Conservation (phyloP, 2,113 vertebrate species). For the Tachysurus fulvidraco region DNA sequence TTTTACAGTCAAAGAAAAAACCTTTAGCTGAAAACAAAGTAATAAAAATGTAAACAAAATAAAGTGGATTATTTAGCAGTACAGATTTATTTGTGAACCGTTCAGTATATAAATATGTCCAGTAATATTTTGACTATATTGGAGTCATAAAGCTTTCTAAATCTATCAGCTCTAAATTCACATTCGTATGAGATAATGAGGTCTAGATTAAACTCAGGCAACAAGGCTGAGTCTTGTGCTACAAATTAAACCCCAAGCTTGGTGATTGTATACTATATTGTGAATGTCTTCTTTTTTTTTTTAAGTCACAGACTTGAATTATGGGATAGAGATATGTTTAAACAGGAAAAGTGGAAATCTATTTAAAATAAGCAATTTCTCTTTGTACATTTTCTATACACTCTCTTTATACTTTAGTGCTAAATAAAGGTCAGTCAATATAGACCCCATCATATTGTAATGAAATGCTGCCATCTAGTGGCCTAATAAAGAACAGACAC, state of each 20-base stretch:
- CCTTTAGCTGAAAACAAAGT: background rate
- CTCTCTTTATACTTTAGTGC: background rate
- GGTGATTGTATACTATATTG: too few species aligned
- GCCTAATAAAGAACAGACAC: background rate
- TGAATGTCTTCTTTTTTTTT: too few species aligned
- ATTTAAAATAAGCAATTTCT: background rate
- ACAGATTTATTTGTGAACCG: too few species aligned
- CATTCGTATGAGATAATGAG: too few species aligned
- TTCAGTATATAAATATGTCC: background rate
- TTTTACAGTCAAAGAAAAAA: background rate
- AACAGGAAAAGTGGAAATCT: background rate
- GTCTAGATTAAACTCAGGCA: too few species aligned
- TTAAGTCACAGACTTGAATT: background rate
- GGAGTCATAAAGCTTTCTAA: too few species aligned
- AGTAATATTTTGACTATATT: background rate
- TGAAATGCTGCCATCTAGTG: conserved; percentile 28
- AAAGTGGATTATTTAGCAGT: too few species aligned
- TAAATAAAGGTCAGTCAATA: background rate
- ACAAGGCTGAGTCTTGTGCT: too few species aligned
- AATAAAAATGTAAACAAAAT: background rate
- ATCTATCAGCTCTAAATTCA: too few species aligned
- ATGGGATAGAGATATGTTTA: background rate
- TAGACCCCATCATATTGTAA: background rate
- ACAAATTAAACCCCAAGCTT: background rate
- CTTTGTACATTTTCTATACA: too few species aligned